Evolutionary conservation across 2,113 vertebrate genomes (phyloP), one percentile per base, ranked within the genome.

Genomic region (Butorides virescens): DNA sequence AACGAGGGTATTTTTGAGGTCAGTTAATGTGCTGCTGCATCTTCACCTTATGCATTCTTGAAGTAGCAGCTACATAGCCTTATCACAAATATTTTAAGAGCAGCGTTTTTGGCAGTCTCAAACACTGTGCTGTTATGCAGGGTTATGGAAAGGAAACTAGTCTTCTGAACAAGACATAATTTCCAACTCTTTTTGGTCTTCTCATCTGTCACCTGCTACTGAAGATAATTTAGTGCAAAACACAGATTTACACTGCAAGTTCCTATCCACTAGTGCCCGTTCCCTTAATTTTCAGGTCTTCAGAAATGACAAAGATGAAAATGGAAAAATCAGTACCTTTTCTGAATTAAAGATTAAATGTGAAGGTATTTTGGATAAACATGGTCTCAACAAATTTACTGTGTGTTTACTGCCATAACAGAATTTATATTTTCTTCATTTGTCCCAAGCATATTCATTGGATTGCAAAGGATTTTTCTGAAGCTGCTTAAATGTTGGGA

Each of bases 1-100:
- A 96, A 90, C 58, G 65, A 93, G 71, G 44, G 26, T 59, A 84
- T 72, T 92, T 74, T 59, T 59, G 18, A 90, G 89, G 91, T 84
- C 89, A 89, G 52, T 36, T 75, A 78, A 92, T 92, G 77, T 61
- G 70, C 29, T 93, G 47, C 29, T 92, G 39, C 56, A 67, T 63
- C 16, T 55, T 95, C 44, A 84, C 37, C 83, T 91, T 59, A 63
- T 16, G 11, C 6, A 5, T 74, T 83, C 76, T 74, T 89, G 26
- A 74, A 77, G 86, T 89, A 73, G 36, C 21, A 89, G 50, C n/a
- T 62, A 53, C 46, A 87, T 9, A 63, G 56, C 22, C 42, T 79
- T 82, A 52, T 39, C n/a, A 79, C 19, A 80, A 86, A 9, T 29
- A 36, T 92, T 93, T 90, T 77, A 85, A 88, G 15, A 74, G 13